Base-by-base conservation (phyloP, 1,140 invertebrate genomes). In the Bombus soroeensis region DNA sequence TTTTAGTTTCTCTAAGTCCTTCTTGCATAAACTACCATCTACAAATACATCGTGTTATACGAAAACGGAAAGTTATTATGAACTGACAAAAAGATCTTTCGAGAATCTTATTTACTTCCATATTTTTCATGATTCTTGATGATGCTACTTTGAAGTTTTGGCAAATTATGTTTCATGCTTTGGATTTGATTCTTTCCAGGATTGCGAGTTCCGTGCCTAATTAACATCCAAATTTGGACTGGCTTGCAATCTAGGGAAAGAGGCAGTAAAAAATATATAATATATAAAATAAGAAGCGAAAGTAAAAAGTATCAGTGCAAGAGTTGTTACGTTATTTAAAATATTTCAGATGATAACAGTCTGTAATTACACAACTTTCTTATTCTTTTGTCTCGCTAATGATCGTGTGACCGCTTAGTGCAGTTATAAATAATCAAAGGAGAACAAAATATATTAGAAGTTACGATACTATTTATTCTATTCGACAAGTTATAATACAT, bases 201-300 rank as follows among this genome's bases (percentile, higher is more conserved):
- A 87, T 93, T 93, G 15, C 94, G 88, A 4, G 95, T 94, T 13
- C 95, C 95, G 70, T 95, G 94, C 75, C 94, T 94, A 0, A 87
- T 37, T 34, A 95, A 34, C 34, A 95, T 84, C 93, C 94, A 95
- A 57, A 95, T 92, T 78, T 95, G 94, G 22, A 86, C 37, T 3
- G 95, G 94, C 6, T 81, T 34, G 73, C 93, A 94, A n/a, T 89
- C 93, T 93, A n/a, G 1, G 1, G 13, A 3, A 39, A 57, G 1
- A n/a, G 71, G 8, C 12, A 3, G 9, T 15, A 41, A n/a, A 37
- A 25, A 5, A 70, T 53, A 53, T 53, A 22, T 53, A 22, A 22
- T 6, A 6, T 22, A 6, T 53, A 22, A 43, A 53, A 22, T 53
- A 37, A 57, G 6, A 43, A 78, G 8, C 12, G 3, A 3, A 53